These are phyloP conservation scores for Meloe dianella DNA, from an alignment of 2,888 invertebrate species.

Conservation along the genomic window DNA sequence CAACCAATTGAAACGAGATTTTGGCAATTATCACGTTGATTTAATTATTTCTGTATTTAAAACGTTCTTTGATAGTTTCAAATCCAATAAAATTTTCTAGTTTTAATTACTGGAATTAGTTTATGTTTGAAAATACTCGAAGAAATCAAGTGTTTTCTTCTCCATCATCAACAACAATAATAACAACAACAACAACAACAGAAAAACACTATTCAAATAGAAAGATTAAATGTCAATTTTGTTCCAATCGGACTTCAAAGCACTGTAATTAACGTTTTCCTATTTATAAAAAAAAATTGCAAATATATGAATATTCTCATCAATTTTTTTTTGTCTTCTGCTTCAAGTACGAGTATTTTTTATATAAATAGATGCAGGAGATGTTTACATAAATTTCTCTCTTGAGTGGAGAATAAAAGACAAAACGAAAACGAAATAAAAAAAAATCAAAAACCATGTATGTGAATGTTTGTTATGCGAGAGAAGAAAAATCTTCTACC, in stretches of 20 bases:
- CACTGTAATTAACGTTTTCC: constrained; percentile 3
- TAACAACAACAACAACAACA: no score
- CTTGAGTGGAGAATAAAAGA: constrained; percentile 3
- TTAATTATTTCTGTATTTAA: constrained; percentile 3
- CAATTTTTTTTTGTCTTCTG: neutral
- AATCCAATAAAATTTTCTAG: neutral
- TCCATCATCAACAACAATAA: no score
- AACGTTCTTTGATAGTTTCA: neutral
- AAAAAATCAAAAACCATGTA: neutral
- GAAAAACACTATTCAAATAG: neutral
- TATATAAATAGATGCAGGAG: neutral
- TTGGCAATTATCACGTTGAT: neutral
- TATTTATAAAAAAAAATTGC: neutral
- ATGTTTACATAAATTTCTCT: neutral
- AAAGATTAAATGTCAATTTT: constrained; percentile 8
- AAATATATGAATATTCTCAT: neutral
- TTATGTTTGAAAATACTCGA: neutral
- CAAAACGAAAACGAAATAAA: neutral
- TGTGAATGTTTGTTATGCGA: neutral
- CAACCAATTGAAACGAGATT: neutral
- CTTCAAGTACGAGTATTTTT: neutral
- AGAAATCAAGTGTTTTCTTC: neutral
- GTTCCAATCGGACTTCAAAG: neutral
- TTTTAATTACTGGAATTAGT: neutral
- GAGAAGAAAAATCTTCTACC: neutral